Evolutionary conservation across 2,888 invertebrate species (phyloP).

Genomic region (Coelinius sp.): DNA sequence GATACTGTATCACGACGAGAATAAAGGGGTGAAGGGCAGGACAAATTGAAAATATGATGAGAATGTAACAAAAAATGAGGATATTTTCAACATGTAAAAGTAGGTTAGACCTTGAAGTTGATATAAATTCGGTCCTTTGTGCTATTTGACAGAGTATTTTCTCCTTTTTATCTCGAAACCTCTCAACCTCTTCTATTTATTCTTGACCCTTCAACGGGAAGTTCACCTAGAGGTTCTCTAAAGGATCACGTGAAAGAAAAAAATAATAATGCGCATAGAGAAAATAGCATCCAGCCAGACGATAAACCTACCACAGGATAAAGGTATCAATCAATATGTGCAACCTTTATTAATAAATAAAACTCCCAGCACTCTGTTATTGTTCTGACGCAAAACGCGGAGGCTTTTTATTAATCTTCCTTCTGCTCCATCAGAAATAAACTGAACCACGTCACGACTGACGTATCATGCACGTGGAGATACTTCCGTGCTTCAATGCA

Average conservation of each 20-base stretch:
- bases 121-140: not conserved
- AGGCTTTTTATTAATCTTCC: not conserved
- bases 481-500: not conserved
- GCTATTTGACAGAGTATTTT: slow-evolving; percentile 6
- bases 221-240: slow-evolving; percentile 18
- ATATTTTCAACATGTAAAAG: not conserved
- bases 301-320: not conserved
- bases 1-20: not conserved
- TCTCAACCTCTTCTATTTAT: slow-evolving; percentile 14
- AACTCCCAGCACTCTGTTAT: not conserved
- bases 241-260: slow-evolving; percentile 29
- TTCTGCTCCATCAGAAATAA: not conserved
- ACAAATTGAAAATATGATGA: not conserved
- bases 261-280: slow-evolving; percentile 36
- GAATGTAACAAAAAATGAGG: not conserved
- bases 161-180: not conserved
- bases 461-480: not conserved
- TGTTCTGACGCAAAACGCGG: not conserved
- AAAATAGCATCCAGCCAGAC: slow-evolving; percentile 18
- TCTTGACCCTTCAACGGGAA: not conserved
- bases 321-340: not conserved
- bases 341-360: slow-evolving; percentile 11
- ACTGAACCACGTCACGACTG: not conserved
- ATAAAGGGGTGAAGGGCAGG: not conserved
- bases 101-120: not conserved